Base-by-base conservation (phyloP, 2,797 vertebrate genomes). In the Florisuga fusca region DNA sequence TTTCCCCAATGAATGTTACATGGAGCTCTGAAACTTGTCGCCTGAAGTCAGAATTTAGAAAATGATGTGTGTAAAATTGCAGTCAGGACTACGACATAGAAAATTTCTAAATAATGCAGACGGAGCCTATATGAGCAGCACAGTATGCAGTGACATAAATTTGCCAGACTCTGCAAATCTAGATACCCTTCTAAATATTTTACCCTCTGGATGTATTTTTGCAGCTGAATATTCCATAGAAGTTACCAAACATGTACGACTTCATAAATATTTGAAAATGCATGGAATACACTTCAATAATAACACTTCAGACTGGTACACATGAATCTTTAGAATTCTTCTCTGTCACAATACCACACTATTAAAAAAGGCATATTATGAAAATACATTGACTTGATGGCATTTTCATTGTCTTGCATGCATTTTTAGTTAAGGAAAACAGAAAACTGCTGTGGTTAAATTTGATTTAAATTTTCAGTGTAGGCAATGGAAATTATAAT, bases 401-500 rank as follows among this genome's bases (percentile, higher is more conserved):
- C 19, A 10, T 80, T 79, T 71, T 84, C 51, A 33, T 31, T 90
- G 67, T 17, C 21, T 81, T 88, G 27, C 50, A 62, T 55, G 48
- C 10, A 45, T 84, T 88, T 94, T 63, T 69, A 3, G 27, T 67
- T 73, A 87, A 72, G 36, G 45, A 25, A 62, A 82, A 34, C 29
- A 59, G 34, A 68, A 79, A 92, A 43, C 26, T 36, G 27, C 34
- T 69, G 51, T 90, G n/a, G 19, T 71, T 89, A 84, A 87, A 92
- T 85, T 76, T 72, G 11, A 63, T 93, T 83, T 79, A 84, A 55
- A 76, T 91, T 95, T 93, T 79, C 63, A 69, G 53, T 57, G 34
- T 41, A 86, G 74, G 22, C 68, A 69, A 20, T 21, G 57, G 66
- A 84, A 76, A 86, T 82, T 63, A 69, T 66, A 81, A 71, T n/a